These are phyloP conservation scores for Xenus cinereus DNA, from an alignment of 2,113 vertebrate genomes.

Conservation along the genomic window DNA sequence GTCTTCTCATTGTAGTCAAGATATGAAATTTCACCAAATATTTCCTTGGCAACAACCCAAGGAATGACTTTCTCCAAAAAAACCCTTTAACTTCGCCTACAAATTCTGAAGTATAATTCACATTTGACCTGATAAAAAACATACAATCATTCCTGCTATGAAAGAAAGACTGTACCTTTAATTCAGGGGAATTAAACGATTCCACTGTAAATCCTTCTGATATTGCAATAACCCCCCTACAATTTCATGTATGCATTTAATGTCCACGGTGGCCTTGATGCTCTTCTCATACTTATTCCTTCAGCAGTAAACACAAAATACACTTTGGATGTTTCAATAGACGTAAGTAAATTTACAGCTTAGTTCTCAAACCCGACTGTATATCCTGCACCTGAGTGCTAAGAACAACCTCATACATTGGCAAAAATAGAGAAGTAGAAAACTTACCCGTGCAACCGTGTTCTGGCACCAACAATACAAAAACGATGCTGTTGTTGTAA, in stretches of 20 bases:
- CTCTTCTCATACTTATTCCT: neutral
- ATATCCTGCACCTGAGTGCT: neutral
- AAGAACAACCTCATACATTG: neutral
- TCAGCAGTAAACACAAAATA: neutral
- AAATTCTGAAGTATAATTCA: neutral
- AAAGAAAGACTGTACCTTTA: neutral
- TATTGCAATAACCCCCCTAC: neutral
- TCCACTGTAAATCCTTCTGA: neutral
- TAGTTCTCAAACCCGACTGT: neutral
- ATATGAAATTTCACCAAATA: neutral
- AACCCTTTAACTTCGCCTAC: neutral
- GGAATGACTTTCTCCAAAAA: neutral
- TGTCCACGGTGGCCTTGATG: neutral
- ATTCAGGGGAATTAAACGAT: no score
- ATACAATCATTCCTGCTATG: neutral
- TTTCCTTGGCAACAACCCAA: neutral
- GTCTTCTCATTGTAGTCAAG: neutral
- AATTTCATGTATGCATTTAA: neutral
- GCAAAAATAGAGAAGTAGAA: neutral
- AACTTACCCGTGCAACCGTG: constrained; percentile 61
- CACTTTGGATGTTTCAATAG: neutral
- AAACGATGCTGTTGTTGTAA: neutral
- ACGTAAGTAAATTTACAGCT: neutral
- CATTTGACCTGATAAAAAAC: neutral
- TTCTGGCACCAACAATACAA: constrained; percentile 69